Conservation (phyloP, 2,888 invertebrate species). For the Agrochola lota region DNA sequence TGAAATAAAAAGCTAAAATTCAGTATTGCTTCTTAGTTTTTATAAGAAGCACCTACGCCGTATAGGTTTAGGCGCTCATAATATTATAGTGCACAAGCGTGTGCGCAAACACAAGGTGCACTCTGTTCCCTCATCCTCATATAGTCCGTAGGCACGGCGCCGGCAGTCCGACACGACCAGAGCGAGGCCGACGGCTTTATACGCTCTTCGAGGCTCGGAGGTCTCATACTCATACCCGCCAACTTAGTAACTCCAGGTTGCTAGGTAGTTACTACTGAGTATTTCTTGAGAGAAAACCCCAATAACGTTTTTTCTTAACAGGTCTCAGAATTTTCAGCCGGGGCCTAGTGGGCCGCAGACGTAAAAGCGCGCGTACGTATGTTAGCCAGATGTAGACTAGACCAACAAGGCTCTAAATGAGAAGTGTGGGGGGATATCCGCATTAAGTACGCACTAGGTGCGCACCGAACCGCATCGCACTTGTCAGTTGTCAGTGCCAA, state of each 20-base stretch:
- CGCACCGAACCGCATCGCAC: not conserved
- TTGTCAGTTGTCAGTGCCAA: not conserved
- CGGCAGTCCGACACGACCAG: not conserved
- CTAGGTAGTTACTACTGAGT: not conserved
- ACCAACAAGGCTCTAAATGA: not conserved
- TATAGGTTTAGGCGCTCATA: not conserved
- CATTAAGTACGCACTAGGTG: not conserved
- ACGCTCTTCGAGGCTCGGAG: not conserved
- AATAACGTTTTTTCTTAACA: slow-evolving; percentile 1
- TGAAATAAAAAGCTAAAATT: not conserved
- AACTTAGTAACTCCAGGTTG: not conserved
- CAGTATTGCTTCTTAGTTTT: not conserved
- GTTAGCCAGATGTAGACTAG: not conserved
- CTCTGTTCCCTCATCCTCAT: not conserved
- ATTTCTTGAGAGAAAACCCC: not conserved
- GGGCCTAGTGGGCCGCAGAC: no score
- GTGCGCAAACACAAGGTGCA: not conserved
- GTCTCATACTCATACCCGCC: not conserved
- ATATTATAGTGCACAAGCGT: no score
- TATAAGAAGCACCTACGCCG: not conserved
- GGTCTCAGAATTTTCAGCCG: not conserved
- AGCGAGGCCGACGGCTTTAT: not conserved
- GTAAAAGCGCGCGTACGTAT: slow-evolving; percentile 1
- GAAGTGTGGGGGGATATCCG: not conserved
- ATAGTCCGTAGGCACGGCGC: not conserved